Evolutionary conservation across 1,140 invertebrate genomes (phyloP).

Genomic region (Phortica variegata): DNA sequence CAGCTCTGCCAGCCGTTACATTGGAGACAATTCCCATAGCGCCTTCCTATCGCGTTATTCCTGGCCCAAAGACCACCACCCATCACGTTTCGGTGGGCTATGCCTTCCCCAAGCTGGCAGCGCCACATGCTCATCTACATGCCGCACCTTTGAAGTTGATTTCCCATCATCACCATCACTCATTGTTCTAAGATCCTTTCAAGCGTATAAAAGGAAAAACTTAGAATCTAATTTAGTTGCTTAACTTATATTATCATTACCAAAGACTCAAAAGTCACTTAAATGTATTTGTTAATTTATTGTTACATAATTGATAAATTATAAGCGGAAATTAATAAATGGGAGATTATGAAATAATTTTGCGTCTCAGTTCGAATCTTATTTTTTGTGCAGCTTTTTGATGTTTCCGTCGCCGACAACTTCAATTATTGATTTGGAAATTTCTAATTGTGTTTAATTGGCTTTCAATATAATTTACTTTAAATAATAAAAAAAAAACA

Average conservation of each 20-base stretch:
- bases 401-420: too few species aligned
- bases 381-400: too few species aligned
- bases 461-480: too few species aligned
- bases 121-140: slow-evolving; percentile 38
- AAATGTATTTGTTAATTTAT: background rate
- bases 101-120: slow-evolving; percentile 35
- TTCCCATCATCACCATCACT: slow-evolving; percentile 35
- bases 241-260: too few species aligned
- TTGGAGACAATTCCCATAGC: slow-evolving; percentile 35
- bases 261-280: too few species aligned
- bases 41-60: slow-evolving; percentile 41
- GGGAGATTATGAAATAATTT: background rate
- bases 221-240: too few species aligned
- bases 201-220: too few species aligned
- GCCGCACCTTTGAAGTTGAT: slow-evolving; percentile 35
- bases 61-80: slow-evolving; percentile 45
- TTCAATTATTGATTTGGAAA: too few species aligned
- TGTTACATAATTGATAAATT: background rate
- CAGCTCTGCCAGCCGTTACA: slow-evolving; percentile 43
- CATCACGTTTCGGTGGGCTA: slow-evolving; percentile 46
- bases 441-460: too few species aligned
- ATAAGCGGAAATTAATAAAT: background rate
- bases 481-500: too few species aligned
- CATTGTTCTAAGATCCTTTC: slow-evolving; percentile 31
- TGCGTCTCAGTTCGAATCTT: too few species aligned